Evolutionary conservation across 2,113 vertebrate species (phyloP), one percentile per base, ranked within the genome.

Genomic region (Hemiscyllium ocellatum): DNA sequence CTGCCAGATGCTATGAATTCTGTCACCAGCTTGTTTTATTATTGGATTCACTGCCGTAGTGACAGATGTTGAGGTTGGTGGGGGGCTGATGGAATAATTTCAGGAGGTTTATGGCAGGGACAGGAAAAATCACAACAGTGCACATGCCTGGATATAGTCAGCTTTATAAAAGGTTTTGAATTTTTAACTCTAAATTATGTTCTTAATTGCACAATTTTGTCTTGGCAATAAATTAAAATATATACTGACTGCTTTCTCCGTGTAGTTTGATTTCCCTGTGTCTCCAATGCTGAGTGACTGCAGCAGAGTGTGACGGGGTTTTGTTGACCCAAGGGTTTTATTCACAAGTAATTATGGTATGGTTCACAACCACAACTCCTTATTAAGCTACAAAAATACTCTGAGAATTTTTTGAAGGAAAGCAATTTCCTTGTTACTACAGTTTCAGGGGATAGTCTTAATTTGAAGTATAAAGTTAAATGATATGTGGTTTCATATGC

Each of bases 11-110:
- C 69, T 76, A 33, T 13, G 69, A 50, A 95, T 95, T 95, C 69
- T 70, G 50, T 95, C n/a, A 61, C 42, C 26, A 72, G 19, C 19
- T 69, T 50, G 20, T 15, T 50, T 95, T 50, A 72, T 72, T 72
- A 72, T 72, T 95, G 94, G 42, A 70, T 72, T 50, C 20, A 7
- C 8, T 95, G 42, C 68, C 26, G 26, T 33, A 29, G 24, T 52
- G 69, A 52, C 94, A 95, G 94, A 76, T 95, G 94, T 69, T 95
- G 47, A 76, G 68, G 94, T 47, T 72, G 26, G 69, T 72, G 69
- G 94, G 69, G 94, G 94, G 94, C 72, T 95, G 94, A 76, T 95
- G 69, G 94, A 52, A 95, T 95, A 26, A 52, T 76, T 95, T 95
- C n/a, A 72, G 93, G 37, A 95, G 22, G 37, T 26, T 50, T 24